Conservation (phyloP, 2,797 vertebrate genomes). For the Macropus fuliginosus region DNA sequence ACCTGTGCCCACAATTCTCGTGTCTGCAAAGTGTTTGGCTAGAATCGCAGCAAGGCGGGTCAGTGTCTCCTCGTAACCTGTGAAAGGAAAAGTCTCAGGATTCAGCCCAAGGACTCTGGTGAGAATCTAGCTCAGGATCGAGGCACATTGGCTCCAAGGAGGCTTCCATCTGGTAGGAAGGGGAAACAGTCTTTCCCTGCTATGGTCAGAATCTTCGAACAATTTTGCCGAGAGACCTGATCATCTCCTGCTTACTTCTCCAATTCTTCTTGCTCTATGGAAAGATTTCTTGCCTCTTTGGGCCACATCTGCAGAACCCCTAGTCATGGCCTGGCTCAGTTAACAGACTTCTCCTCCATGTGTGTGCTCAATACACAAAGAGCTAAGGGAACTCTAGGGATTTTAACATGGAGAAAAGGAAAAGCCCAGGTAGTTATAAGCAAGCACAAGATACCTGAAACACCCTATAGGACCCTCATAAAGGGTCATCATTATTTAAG, state of each 20-base stretch:
- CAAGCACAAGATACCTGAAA: background rate
- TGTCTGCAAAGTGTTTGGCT: conserved; percentile 97
- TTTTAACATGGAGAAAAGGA: background rate
- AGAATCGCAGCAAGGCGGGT: conserved; percentile 95
- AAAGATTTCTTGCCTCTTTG: background rate
- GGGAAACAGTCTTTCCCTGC: too few relatives aligned
- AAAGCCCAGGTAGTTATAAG: background rate
- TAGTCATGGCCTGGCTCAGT: background rate
- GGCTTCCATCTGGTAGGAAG: background rate
- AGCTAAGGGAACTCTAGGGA: background rate
- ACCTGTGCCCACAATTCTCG: conserved; percentile 97
- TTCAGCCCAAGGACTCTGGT: background rate
- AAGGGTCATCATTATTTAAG: background rate
- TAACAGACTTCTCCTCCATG: background rate
- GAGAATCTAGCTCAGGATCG: background rate
- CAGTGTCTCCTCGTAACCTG: conserved; percentile 96
- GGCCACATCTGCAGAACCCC: background rate
- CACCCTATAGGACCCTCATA: background rate
- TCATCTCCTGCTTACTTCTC: background rate
- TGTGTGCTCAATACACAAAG: background rate
- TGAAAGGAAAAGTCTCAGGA: conserved; percentile 6
- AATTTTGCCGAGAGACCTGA: background rate
- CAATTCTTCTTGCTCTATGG: background rate
- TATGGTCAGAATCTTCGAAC: background rate
- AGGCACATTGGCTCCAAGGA: background rate